phyloP scores from a whole-genome alignment of 2,797 vertebrate genomes.

The Bradypodion pumilum region DNA sequence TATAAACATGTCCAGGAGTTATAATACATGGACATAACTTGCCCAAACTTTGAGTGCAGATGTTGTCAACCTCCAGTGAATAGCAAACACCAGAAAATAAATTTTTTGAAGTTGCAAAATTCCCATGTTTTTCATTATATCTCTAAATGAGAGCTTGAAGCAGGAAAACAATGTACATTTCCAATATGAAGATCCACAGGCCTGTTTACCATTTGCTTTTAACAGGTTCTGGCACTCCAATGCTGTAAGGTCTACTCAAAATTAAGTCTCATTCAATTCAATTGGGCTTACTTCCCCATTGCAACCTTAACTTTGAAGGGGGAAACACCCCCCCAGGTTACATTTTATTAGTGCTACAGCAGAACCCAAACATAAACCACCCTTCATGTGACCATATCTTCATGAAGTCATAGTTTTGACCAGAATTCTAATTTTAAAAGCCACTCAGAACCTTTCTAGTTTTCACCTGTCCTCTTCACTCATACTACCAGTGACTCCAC shows the following conservation, averaged over 20 bases:
- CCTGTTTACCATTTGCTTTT: neutral
- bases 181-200: neutral
- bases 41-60: no score
- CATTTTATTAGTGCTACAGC: neutral
- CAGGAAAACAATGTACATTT: neutral
- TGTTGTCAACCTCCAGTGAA: no score
- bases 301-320: no score
- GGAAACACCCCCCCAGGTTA: no score
- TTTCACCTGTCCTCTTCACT: constrained; percentile 9
- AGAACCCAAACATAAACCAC: neutral
- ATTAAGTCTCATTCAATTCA: neutral
- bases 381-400: no score
- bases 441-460: neutral
- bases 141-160: neutral
- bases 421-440: constrained; percentile 6
- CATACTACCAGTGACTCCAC: neutral
- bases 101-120: neutral
- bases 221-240: neutral
- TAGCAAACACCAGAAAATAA: neutral
- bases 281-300: no score
- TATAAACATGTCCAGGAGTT: no score
- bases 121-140: neutral
- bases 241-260: neutral
- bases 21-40: no score
- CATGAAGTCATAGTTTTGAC: neutral